Base-by-base conservation (phyloP, 2,113 vertebrate species). In the Lepidothrix coronata region DNA sequence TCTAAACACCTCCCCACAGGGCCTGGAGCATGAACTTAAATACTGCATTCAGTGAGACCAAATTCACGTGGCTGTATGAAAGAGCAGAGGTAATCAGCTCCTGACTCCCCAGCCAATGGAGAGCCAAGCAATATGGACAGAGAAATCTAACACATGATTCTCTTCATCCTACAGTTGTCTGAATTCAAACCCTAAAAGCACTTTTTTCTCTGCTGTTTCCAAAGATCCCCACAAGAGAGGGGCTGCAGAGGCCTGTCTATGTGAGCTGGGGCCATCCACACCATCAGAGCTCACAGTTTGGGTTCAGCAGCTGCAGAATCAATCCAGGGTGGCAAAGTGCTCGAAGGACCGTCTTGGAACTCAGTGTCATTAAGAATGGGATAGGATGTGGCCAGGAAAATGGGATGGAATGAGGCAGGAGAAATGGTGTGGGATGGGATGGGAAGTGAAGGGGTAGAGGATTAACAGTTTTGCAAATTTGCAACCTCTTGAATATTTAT, bases 231-330 rank as follows among this genome's bases (percentile, higher is more conserved):
- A n/a, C 43, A 2, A 65, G 58, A 48, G 17, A 3, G 44, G 67
- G 49, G 48, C 7, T 27, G 58, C 5, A 33, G 65, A 54, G 7
- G 27, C 3, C 17, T 5, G 4, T 44, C 21, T 22, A 14, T 13
- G 41, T 16, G 24, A 15, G 12, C 80, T 3, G 12, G 75, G 44
- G 7, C 48, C 7, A 5, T 20, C 10, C 81, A 12, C 15, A 14
- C 35, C 24, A 27, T 0, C 1, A 0, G 44, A 61, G 30, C 33
- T 51, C n/a, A 4, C 8, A 14, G 33, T 12, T 46, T 25, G 39
- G 20, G 17, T 18, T 55, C 89, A 72, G 57, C 44, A 63, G 25
- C 12, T 52, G 65, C 39, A 76, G 27, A 63, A 33, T 23, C 54
- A 75, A 5, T 11, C n/a, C 31, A 44, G 15, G 10, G n/a, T 3